Conservation (phyloP, 1,140 invertebrate genomes). For the Drosophila kohkoa region DNA sequence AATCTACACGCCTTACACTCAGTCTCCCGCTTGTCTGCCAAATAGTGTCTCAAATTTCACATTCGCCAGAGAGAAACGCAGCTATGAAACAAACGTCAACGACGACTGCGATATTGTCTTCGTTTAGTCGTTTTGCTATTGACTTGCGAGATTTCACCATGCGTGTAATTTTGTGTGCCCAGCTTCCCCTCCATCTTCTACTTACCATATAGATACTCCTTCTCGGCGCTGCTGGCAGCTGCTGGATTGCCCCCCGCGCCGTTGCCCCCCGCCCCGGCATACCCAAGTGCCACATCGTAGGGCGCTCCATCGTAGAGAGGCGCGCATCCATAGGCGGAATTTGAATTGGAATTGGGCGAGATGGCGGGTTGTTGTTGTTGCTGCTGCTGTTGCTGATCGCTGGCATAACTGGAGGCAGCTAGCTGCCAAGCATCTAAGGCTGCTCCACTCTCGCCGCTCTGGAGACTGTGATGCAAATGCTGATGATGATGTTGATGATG, state of each 20-base stretch:
- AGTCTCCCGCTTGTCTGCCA: constrained; percentile 34
- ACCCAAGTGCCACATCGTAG: constrained; percentile 74
- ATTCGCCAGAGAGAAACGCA: constrained; percentile 52
- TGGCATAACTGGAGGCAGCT: constrained; percentile 50
- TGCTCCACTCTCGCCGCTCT: constrained; percentile 67
- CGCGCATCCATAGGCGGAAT: constrained; percentile 72
- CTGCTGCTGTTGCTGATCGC: constrained; percentile 55
- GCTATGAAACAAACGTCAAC: constrained; percentile 43
- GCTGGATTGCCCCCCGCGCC: constrained; percentile 17
- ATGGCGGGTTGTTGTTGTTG: constrained; percentile 68
- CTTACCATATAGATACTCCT: constrained; percentile 84
- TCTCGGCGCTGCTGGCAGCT: constrained; percentile 55
- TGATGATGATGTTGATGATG: constrained; percentile 61
- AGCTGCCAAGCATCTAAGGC: constrained; percentile 56
- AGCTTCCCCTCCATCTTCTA: constrained; percentile 1
- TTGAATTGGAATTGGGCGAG: constrained; percentile 75
- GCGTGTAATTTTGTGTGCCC: constrained; percentile 73
- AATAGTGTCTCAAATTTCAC: constrained; percentile 65
- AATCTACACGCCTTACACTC: background rate
- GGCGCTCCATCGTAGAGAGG: constrained; percentile 74
- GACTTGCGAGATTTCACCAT: constrained; percentile 79
- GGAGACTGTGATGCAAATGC: constrained; percentile 70
- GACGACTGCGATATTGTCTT: constrained; percentile 40
- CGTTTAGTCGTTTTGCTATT: constrained; percentile 63
- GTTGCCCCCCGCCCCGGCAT: constrained; percentile 34